A percentile compares a stretch with the other conserved stretches of the same genome.
phyloP scores from a whole-genome alignment of 2,797 vertebrate genomes.

The Bufotes viridis region DNA sequence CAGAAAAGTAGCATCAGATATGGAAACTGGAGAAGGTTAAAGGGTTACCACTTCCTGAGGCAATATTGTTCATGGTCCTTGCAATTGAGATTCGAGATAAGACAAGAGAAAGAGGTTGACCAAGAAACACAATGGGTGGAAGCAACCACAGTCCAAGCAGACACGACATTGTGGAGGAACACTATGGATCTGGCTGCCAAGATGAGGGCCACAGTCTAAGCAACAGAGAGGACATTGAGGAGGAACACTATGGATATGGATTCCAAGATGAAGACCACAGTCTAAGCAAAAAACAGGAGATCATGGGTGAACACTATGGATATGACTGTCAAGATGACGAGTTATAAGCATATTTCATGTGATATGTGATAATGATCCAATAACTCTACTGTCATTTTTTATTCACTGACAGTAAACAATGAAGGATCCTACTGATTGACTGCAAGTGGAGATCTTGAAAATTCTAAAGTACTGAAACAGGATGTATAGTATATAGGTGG shows the following conservation, averaged over 20 bases:
- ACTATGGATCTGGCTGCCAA: too few relatives aligned
- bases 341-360: neutral
- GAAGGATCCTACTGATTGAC: neutral
- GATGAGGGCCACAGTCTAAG: neutral
- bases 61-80: neutral
- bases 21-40: neutral
- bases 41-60: neutral
- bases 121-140: neutral
- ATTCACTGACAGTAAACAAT: neutral
- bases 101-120: too few relatives aligned
- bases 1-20: neutral
- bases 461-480: too few relatives aligned
- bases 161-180: neutral
- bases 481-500: neutral
- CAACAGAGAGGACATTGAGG: neutral
- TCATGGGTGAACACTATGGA: neutral
- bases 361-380: neutral
- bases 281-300: too few relatives aligned
- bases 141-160: neutral
- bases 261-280: too few relatives aligned
- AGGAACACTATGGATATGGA: too few relatives aligned
- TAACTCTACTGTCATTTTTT: too few relatives aligned
- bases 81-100: neutral
- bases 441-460: neutral
- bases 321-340: neutral